Conservation (phyloP, 2,888 invertebrate genomes). For the Plebejus argus region DNA sequence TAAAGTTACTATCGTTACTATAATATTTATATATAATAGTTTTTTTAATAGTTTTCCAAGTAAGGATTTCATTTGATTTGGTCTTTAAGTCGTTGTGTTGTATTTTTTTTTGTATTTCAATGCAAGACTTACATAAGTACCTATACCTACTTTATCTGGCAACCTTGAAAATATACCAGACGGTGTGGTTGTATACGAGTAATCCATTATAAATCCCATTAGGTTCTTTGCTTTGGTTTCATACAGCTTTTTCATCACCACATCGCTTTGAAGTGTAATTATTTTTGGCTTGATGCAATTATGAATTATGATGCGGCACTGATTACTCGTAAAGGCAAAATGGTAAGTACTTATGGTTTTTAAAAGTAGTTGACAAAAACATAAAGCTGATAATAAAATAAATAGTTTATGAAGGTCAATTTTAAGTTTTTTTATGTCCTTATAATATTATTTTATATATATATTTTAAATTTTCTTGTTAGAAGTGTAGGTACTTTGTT, state of each 20-base stretch:
- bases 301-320: neutral
- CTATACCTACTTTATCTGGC: neutral
- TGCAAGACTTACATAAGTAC: neutral
- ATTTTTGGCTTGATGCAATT: neutral
- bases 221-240: slow-evolving; percentile 6
- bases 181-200: neutral
- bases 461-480: no score
- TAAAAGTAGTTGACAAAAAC: neutral
- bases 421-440: no score
- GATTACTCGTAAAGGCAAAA: neutral
- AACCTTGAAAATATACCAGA: neutral
- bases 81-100: no score
- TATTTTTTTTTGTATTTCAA: no score
- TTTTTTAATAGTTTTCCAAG: no score
- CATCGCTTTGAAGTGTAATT: neutral
- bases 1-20: no score
- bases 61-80: no score
- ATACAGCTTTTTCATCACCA: slow-evolving; percentile 3
- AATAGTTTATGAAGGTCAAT: no score
- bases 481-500: no score
- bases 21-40: no score
- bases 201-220: slow-evolving; percentile 5
- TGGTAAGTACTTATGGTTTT: neutral
- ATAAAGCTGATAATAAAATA: no score
- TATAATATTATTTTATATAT: no score